These are phyloP conservation scores for Melanchra persicariae DNA, from an alignment of 2,888 invertebrate species.

Conservation along the genomic window DNA sequence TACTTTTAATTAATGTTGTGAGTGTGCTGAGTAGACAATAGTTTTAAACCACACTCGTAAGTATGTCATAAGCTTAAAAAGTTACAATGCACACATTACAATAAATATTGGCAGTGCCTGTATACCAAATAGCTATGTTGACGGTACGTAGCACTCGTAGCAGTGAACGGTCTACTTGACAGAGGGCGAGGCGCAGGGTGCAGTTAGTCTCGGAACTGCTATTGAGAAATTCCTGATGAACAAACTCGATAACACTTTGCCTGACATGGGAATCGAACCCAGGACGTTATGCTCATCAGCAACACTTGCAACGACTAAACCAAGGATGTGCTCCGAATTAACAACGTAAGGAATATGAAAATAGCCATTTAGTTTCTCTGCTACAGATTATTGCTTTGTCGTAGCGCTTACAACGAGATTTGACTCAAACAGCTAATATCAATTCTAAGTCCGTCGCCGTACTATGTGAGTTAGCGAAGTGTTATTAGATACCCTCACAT, in stretches of 20 bases:
- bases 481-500: slow-evolving; percentile 7
- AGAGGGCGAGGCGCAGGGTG: too few species aligned
- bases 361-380: background rate
- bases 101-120: too few species aligned
- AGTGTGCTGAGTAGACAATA: too few species aligned
- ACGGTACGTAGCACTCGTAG: too few species aligned
- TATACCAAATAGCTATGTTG: too few species aligned
- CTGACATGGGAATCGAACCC: background rate
- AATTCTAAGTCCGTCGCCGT: background rate
- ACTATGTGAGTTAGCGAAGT: slow-evolving; percentile 1
- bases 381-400: slow-evolving; percentile 1
- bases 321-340: background rate
- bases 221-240: too few species aligned
- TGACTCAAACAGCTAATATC: background rate
- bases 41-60: too few species aligned
- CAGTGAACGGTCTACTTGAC: background rate
- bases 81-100: too few species aligned
- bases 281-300: background rate
- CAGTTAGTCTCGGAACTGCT: too few species aligned
- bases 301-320: background rate
- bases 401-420: slow-evolving; percentile 10
- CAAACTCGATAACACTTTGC: background rate
- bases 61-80: too few species aligned
- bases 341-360: background rate
- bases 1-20: too few species aligned